Evolutionary conservation across 2,888 invertebrate genomes (phyloP).

Genomic region (Dryomyza anilis): DNA sequence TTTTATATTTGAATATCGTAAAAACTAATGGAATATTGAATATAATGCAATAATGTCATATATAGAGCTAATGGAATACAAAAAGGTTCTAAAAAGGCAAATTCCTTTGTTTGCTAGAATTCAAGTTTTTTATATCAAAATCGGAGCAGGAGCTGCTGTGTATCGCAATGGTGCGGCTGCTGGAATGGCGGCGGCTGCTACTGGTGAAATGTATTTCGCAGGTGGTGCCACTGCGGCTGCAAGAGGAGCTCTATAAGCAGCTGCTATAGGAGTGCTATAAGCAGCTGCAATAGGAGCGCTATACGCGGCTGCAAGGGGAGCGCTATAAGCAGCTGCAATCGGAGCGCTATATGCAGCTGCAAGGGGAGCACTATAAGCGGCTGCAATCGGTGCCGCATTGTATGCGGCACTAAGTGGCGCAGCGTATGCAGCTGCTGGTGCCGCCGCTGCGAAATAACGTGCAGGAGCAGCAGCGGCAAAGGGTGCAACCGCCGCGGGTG

Average conservation of each 20-base stretch:
- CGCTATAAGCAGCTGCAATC: too few species aligned
- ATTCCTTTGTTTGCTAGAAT: too few species aligned
- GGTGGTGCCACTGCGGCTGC: constrained; percentile 28
- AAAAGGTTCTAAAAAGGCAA: too few species aligned
- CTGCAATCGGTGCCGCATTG: constrained; percentile 10
- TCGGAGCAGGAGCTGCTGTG: constrained; percentile 27
- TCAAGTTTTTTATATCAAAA: constrained; percentile 23
- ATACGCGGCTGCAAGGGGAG: constrained; percentile 17
- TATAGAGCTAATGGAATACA: too few species aligned
- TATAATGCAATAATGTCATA: too few species aligned
- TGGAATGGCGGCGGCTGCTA: constrained; percentile 33
- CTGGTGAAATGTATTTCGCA: constrained; percentile 27
- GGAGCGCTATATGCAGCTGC: constrained; percentile 22
- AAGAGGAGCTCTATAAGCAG: too few species aligned
- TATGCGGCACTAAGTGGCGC: constrained; percentile 17
- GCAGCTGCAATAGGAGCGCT: constrained; percentile 18
- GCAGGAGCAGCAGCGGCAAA: neutral
- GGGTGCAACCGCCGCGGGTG: neutral
- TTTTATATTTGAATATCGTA: too few species aligned
- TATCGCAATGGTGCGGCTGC: constrained; percentile 20
- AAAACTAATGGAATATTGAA: too few species aligned
- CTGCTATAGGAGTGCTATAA: constrained; percentile 15
- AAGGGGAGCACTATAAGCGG: too few species aligned
- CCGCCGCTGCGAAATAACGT: too few species aligned
- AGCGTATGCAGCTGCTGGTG: too few species aligned